Evolutionary conservation across 2,797 vertebrate species (phyloP).

Genomic region (Catharus ustulatus): DNA sequence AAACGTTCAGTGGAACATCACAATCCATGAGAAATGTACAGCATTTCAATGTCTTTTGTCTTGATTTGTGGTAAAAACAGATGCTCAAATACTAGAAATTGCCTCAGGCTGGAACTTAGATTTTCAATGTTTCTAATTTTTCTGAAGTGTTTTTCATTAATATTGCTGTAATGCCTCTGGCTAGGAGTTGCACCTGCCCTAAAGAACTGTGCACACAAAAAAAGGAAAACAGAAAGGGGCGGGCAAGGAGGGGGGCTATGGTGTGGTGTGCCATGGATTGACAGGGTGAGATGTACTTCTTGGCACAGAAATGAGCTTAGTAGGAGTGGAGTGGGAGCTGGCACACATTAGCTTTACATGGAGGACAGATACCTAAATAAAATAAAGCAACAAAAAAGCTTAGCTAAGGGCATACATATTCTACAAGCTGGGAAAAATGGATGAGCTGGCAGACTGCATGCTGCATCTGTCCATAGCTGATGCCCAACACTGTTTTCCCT

Average conservation of each 20-base stretch:
- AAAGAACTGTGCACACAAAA: background rate
- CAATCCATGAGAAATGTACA: background rate
- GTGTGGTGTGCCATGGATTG: accelerated
- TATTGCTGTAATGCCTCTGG: conserved; percentile 7
- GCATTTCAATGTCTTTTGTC: conserved; percentile 1
- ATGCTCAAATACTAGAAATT: background rate
- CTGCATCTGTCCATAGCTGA: background rate
- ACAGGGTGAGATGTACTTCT: background rate
- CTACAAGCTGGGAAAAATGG: background rate
- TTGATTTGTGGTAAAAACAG: conserved; percentile 31
- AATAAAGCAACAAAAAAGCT: background rate
- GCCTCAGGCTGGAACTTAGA: background rate
- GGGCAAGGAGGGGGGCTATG: background rate
- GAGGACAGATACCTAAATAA: background rate
- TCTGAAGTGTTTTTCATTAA: conserved; percentile 3
- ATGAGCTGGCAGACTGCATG: background rate
- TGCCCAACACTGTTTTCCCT: background rate
- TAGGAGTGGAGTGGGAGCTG: background rate
- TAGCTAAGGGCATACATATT: background rate
- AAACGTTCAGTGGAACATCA: background rate
- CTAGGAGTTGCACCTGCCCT: background rate
- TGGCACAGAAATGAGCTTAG: background rate
- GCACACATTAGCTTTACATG: background rate
- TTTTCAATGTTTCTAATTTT: background rate
- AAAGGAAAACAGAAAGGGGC: background rate